Evolutionary conservation across 2,113 vertebrate species (phyloP), one percentile per base, ranked within the genome.

Genomic region (Indicator maculatus): DNA sequence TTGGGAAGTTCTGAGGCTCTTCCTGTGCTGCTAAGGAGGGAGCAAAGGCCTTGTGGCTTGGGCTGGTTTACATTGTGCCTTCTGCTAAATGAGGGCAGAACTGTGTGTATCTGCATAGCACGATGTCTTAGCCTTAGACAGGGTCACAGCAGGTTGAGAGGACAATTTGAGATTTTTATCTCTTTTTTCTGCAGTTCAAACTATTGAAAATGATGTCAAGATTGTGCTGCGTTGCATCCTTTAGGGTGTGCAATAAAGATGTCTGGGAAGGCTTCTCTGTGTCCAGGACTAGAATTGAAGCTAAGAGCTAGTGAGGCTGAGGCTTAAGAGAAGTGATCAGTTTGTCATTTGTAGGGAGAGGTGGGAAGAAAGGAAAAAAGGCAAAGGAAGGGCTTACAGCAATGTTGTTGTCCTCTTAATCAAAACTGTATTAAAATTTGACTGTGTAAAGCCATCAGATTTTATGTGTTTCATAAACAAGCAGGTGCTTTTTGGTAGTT

Each of bases 81-180:
- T 26, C 63, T 24, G 38, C 53, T 80, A 52, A 38, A 11, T 88
- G 26, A 59, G 45, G 76, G 76, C 19, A 88, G 36, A 52, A 47
- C 15, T 70, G 8, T 14, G 27, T 3, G 2, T 36, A 60, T 8
- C n/a, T 75, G 24, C 8, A 3, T 26, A 47, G 69, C 50, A 66
- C 55, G 33, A 0, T 45, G 19, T 28, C 28, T 74, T 66, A 8
- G 11, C 53, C 39, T 64, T 18, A 61, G 59, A 6, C 9, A 79
- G 33, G 52, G 17, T 47, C 45, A 59, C 30, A 66, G 19, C 2
- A n/a, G 26, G 4, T 66, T 70, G 39, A 16, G 53, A 63, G 36
- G 33, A 26, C 5, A 44, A 2, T 33, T 59, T 38, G 3, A 41
- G 5, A 1, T 0, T 1, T 30, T 41, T 47, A 44, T 44, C 41